Base-by-base conservation (phyloP, 2,888 invertebrate species). In the Elegia similella region DNA sequence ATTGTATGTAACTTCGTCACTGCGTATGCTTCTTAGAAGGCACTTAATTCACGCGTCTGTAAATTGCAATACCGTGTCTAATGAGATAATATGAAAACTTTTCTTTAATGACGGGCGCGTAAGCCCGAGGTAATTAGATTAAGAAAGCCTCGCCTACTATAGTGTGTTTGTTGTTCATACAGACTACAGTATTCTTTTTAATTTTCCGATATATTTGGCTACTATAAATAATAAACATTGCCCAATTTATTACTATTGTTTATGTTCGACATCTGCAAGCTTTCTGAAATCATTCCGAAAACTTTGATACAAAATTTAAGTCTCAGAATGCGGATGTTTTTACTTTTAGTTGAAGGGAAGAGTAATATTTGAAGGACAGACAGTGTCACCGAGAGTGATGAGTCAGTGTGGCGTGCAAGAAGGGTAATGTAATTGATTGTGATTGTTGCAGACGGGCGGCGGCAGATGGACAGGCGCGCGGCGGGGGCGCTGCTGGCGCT, bases 401-500 rank as follows among this genome's bases (percentile, higher is more conserved):
- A 16, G 13, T 47, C 30, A 32, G 13, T 48, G 48, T 17, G 50
- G 16, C 7, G 17, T 32, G 15, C 12, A 6, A 13, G 44, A 47
- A 55, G 46, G 50, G 44, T 46, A 43, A 16, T 29, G 67, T 72
- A 75, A 78, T 76, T 75, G 72, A 77, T 79, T 75, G 60, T 73
- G 67, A 65, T 85, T 88, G 83, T 89, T 87, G 34, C 86, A 90
- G 89, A 85, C 76, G 81, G 86, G 78, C 75, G 82, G 78, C 75
- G 82, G 84, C 87, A 87, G 87, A 91, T 91, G 91, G 91, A 88
- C 84, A 84, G 87, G 89, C 88, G 91, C 88, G 86, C 83, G 75
- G 86, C 91, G 86, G 88, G 88, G 75, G 88, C 88, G 88, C 91
- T 92, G 82, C 82, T 90, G 67, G 90, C 89, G 87, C 85, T 92